A percentile compares a stretch with the other conserved stretches of the same genome.
Evolutionary conservation across 2,888 invertebrate species (phyloP).

Genomic region (Plagiodera versicolora): DNA sequence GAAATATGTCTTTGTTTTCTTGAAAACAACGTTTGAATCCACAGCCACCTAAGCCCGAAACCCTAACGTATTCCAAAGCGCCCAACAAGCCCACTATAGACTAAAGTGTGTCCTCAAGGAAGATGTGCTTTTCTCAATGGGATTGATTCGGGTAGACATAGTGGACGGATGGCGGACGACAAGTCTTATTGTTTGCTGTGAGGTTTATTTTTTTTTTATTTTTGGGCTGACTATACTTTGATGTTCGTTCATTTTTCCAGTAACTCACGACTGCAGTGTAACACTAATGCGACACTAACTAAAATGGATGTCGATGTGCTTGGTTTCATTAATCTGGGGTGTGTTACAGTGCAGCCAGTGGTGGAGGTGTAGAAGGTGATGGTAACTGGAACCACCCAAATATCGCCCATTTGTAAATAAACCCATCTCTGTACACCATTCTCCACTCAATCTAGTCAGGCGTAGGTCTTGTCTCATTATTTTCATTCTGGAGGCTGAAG

Average conservation of each 20-base stretch:
- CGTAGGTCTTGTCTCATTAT: too few relatives aligned
- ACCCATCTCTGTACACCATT: background rate
- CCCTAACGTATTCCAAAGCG: background rate
- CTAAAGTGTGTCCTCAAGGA: background rate
- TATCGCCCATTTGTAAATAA: background rate
- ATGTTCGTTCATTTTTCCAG: constrained; percentile 52
- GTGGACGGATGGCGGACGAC: constrained; percentile 41
- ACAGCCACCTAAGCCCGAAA: too few relatives aligned
- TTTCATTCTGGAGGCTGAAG: too few relatives aligned
- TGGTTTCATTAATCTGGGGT: constrained; percentile 50
- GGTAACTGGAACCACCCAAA: constrained; percentile 18
- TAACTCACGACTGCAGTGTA: constrained; percentile 57
- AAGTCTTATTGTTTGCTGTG: constrained; percentile 55
- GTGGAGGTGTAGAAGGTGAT: constrained; percentile 47
- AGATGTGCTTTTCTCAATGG: constrained; percentile 8
- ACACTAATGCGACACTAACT: constrained; percentile 57
- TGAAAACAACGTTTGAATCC: too few relatives aligned
- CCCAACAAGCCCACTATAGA: background rate
- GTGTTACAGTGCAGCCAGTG: constrained; percentile 56
- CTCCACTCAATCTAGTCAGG: too few relatives aligned
- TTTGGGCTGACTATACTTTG: constrained; percentile 55
- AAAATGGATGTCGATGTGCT: constrained; percentile 53
- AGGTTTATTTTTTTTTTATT: constrained; percentile 54
- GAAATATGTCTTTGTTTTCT: too few relatives aligned
- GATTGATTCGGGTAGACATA: background rate